A percentile compares a stretch with the other conserved stretches of the same genome.
phyloP scores from a whole-genome alignment of 1,140 invertebrate species.

The Drosophila teissieri region DNA sequence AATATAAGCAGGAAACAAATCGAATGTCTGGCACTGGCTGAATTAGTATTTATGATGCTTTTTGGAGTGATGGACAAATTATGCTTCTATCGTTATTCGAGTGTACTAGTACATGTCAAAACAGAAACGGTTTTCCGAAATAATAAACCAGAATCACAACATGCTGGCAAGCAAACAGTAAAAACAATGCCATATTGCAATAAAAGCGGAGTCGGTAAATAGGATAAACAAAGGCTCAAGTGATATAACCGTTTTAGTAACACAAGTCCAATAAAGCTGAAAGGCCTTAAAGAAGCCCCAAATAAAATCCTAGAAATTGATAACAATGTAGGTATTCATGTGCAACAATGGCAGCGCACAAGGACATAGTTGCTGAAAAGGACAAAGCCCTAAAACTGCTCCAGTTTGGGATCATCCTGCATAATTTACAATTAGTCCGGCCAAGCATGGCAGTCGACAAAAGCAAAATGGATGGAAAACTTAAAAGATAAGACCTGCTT shows the following conservation, averaged over 20 bases:
- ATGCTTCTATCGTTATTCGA: not conserved
- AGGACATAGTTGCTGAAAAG: not conserved
- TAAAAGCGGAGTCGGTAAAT: constrained; percentile 44
- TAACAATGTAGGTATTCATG: constrained; percentile 55
- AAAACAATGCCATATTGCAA: constrained; percentile 17
- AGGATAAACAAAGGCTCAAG: constrained; percentile 2
- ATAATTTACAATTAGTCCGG: constrained; percentile 71
- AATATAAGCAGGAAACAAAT: not conserved
- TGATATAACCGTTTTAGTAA: constrained; percentile 18
- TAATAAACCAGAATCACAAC: constrained; percentile 20
- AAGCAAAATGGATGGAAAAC: constrained; percentile 18
- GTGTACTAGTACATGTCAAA: no score
- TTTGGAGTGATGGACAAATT: not conserved
- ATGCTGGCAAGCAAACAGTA: constrained; percentile 30
- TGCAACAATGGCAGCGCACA: constrained; percentile 31
- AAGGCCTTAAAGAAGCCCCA: constrained; percentile 16
- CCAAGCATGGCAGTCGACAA: constrained; percentile 36
- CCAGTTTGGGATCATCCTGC: constrained; percentile 29
- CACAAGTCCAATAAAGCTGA: constrained; percentile 19
- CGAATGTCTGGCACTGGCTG: constrained; percentile 28
- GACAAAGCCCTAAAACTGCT: constrained; percentile 8
- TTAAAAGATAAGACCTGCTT: constrained; percentile 13
- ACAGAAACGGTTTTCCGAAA: constrained; percentile 10
- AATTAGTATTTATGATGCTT: constrained; percentile 40
- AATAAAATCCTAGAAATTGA: constrained; percentile 45